Conservation (phyloP, 2,797 vertebrate species). For the Carcharodon carcharias region DNA sequence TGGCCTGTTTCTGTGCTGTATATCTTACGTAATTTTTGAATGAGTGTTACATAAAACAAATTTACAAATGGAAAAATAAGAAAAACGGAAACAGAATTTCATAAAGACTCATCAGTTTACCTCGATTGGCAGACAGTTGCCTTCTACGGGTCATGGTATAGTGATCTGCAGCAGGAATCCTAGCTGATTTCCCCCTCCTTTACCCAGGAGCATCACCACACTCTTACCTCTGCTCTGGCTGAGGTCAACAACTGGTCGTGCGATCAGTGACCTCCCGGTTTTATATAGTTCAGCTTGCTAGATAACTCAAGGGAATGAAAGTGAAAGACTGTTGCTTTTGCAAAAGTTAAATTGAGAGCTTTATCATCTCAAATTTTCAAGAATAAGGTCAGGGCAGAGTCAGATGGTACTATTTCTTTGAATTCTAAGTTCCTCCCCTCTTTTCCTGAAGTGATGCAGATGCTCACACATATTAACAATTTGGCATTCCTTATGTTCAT, state of each 20-base stretch:
- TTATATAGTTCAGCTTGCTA: not conserved
- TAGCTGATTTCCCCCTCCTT: not conserved
- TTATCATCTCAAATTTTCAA: not conserved
- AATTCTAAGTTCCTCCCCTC: not conserved
- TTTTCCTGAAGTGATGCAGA: not conserved
- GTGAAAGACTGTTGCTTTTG: not conserved
- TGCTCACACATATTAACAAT: not conserved
- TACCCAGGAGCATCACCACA: not conserved
- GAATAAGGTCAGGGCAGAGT: not conserved
- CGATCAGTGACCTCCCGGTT: not conserved
- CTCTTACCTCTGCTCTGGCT: not conserved
- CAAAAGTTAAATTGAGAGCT: not conserved
- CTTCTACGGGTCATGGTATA: not conserved
- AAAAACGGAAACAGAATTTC: not conserved
- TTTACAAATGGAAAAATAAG: not conserved
- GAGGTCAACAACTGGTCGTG: not conserved
- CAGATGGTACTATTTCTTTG: not conserved
- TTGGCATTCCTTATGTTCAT: not conserved
- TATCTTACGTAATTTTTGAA: too few species aligned
- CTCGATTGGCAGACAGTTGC: not conserved
- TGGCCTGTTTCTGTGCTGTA: not conserved
- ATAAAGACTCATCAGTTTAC: not conserved
- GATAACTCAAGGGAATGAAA: not conserved
- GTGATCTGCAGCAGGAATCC: not conserved
- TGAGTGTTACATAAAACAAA: not conserved